Conservation (phyloP, 2,888 invertebrate species). For the Cinara cedri region DNA sequence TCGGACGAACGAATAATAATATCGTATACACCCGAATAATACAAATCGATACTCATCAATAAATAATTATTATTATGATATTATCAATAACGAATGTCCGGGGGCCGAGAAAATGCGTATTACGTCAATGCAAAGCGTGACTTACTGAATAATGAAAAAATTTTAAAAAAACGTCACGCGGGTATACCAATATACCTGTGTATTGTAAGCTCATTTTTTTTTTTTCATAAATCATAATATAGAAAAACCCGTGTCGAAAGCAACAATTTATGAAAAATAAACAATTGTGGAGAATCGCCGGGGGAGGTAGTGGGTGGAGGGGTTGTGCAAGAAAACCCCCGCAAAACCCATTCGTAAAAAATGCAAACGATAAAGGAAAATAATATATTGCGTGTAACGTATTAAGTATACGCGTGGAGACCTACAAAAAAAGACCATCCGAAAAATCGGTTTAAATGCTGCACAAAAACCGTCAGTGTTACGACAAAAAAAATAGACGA, state of each 20-base stretch:
- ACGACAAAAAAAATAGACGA: background rate
- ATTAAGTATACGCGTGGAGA: background rate
- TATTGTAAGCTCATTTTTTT: no score
- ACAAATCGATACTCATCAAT: background rate
- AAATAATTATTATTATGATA: background rate
- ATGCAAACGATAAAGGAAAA: background rate
- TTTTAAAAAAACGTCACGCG: no score
- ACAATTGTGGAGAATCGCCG: background rate
- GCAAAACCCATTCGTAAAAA: background rate
- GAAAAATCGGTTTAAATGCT: background rate
- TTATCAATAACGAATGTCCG: no score
- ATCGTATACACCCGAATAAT: background rate
- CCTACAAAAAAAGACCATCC: no score
- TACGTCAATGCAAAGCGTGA: no score
- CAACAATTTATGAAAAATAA: background rate
- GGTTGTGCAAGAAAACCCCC: no score
- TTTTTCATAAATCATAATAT: no score
- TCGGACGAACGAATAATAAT: background rate
- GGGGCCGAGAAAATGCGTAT: no score
- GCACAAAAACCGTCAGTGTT: background rate
- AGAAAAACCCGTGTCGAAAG: no score
- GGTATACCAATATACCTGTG: no score
- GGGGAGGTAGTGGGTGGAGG: no score
- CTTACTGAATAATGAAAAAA: no score
- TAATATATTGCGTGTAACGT: background rate